Evolutionary conservation across 2,113 vertebrate genomes (phyloP).

Genomic region (Nothobranchius kuhntae): DNA sequence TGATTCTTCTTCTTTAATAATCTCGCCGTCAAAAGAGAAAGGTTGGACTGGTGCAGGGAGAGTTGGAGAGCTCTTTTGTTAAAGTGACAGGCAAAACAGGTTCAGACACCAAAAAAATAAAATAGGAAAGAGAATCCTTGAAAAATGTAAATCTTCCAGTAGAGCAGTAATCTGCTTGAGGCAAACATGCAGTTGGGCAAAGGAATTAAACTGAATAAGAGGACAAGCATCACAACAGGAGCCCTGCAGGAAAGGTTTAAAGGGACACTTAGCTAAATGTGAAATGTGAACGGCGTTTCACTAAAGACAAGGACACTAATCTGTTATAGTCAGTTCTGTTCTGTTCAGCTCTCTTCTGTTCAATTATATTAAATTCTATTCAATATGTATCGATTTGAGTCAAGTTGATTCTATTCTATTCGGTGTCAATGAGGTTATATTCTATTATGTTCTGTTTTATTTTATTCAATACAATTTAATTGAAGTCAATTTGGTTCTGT

Average conservation of each 20-base stretch:
- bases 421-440: no score
- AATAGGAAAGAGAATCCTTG: constrained; percentile 35
- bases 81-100: constrained; percentile 31
- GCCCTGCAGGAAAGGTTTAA: constrained; percentile 34
- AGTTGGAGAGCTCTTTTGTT: constrained; percentile 30
- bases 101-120: constrained; percentile 24
- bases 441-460: no score
- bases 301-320: no score
- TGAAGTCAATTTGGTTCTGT: no score
- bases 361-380: no score
- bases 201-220: constrained; percentile 37
- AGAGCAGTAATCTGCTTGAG: constrained; percentile 36
- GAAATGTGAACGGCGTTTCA: constrained; percentile 28
- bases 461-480: no score
- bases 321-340: no score
- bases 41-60: background rate
- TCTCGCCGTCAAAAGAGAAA: background rate
- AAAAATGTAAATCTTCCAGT: constrained; percentile 26
- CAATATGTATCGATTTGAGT: no score
- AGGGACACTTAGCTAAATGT: constrained; percentile 31
- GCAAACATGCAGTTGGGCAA: constrained; percentile 44
- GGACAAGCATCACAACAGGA: constrained; percentile 27
- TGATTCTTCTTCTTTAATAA: constrained; percentile 43
- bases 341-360: no score
- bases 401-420: no score